Conservation (phyloP, 2,113 vertebrate species). For the Upupa epops region DNA sequence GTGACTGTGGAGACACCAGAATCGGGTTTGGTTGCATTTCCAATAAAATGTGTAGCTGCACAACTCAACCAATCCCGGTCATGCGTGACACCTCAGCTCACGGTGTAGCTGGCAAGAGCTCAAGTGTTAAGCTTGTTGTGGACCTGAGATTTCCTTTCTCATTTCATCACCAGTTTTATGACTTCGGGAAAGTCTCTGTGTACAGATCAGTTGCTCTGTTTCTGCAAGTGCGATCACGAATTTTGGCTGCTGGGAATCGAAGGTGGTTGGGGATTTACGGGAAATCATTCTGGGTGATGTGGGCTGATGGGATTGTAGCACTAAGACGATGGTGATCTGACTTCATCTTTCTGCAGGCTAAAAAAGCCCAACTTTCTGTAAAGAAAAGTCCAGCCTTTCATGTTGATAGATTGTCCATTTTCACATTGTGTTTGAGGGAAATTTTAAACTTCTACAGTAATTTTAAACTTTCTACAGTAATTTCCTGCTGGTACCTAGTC, state of each 20-base stretch:
- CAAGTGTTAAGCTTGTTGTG: neutral
- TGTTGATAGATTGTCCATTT: neutral
- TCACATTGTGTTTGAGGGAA: conserved; percentile 52
- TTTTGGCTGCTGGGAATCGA: neutral
- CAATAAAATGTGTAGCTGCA: neutral
- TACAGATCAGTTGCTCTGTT: neutral
- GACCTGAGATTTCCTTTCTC: neutral
- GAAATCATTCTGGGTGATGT: neutral
- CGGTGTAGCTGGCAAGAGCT: neutral
- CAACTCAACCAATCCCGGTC: accelerated
- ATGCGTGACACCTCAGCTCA: accelerated
- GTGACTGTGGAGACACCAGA: too few species aligned
- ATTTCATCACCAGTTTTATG: neutral
- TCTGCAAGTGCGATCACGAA: neutral
- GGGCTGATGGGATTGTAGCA: neutral
- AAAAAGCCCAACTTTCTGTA: neutral
- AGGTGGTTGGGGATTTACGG: conserved; percentile 25
- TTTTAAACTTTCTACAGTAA: conserved; percentile 74
- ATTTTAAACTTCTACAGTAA: conserved; percentile 68
- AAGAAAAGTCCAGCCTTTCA: neutral
- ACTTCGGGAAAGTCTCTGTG: neutral
- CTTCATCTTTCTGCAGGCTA: neutral
- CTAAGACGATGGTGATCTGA: neutral
- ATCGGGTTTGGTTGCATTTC: neutral
- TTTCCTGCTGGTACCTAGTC: conserved; percentile 67